Conservation (phyloP, 2,888 invertebrate genomes). For the Tethea ocularis region DNA sequence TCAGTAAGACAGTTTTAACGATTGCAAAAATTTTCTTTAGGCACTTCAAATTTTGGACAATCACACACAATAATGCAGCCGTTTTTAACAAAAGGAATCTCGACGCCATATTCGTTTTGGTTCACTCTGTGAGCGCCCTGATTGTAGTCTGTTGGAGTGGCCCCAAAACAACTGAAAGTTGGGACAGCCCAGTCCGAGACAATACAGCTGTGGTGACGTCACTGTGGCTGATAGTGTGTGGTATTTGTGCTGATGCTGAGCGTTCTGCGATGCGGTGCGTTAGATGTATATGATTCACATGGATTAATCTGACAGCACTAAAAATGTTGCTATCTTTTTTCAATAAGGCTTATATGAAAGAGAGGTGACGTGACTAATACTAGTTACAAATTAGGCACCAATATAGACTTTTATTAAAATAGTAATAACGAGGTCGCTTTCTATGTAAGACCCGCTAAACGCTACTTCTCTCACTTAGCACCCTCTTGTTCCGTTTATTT, state of each 20-base stretch:
- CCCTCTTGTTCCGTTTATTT: background rate
- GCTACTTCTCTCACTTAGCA: background rate
- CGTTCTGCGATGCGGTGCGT: background rate
- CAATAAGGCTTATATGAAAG: no score
- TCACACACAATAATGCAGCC: background rate
- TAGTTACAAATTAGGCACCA: no score
- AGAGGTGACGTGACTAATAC: no score
- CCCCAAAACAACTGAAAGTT: conserved; percentile 1
- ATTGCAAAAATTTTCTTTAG: no score
- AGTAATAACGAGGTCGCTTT: background rate
- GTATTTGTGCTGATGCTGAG: background rate
- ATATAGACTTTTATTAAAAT: no score
- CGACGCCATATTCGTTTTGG: background rate
- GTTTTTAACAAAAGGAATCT: background rate
- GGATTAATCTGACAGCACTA: no score
- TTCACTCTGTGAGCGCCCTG: background rate
- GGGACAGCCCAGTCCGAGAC: background rate
- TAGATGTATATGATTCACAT: no score
- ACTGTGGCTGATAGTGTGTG: background rate
- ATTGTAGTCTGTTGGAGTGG: conserved; percentile 1
- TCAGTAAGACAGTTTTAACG: no score
- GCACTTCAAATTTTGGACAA: no score
- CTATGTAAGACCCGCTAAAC: background rate
- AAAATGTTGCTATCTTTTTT: no score
- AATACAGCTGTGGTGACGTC: conserved; percentile 1